Evolutionary conservation across 2,888 invertebrate species (phyloP).

Genomic region (Caenorhabditis becei): DNA sequence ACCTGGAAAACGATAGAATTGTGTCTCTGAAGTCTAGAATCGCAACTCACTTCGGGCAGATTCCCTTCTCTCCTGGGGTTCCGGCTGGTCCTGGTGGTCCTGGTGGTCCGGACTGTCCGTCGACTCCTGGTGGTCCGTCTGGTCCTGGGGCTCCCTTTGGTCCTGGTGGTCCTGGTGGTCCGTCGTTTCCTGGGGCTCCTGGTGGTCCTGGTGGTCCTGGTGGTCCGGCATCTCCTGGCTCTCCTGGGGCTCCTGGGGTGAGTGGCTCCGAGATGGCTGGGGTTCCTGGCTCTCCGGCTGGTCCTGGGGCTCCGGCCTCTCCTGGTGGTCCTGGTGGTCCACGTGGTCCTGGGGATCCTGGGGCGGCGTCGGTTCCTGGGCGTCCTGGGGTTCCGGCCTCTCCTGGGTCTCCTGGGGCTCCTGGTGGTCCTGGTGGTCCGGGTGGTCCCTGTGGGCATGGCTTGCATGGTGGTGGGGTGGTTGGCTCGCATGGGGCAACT

Average conservation of each 20-base stretch:
- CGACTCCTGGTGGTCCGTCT: conserved; percentile 73
- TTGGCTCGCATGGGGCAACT: conserved; percentile 79
- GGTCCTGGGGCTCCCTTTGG: conserved; percentile 75
- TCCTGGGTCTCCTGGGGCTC: conserved; percentile 74
- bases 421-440: conserved; percentile 71
- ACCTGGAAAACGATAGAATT: conserved; percentile 49
- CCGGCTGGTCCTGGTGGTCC: conserved; percentile 76
- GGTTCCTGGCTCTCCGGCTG: conserved; percentile 76
- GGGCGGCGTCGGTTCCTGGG: conserved; percentile 74
- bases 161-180: conserved; percentile 78
- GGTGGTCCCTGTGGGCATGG: conserved; percentile 80
- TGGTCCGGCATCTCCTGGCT: conserved; percentile 72
- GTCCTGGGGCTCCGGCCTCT: conserved; percentile 75
- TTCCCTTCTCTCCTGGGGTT: conserved; percentile 73
- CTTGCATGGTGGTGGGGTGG: conserved; percentile 80
- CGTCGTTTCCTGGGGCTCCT: conserved; percentile 76
- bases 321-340: conserved; percentile 74
- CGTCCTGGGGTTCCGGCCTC: conserved; percentile 75
- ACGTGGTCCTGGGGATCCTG: conserved; percentile 74
- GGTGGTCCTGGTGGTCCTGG: conserved; percentile 75
- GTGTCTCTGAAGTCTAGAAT: not conserved
- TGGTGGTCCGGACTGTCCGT: conserved; percentile 74
- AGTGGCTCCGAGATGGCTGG: conserved; percentile 73
- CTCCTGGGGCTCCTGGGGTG: conserved; percentile 75
- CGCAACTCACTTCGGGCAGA: conserved; percentile 73